phyloP scores from a whole-genome alignment of 1,140 invertebrate genomes.

The Drosophila paulistorum region DNA sequence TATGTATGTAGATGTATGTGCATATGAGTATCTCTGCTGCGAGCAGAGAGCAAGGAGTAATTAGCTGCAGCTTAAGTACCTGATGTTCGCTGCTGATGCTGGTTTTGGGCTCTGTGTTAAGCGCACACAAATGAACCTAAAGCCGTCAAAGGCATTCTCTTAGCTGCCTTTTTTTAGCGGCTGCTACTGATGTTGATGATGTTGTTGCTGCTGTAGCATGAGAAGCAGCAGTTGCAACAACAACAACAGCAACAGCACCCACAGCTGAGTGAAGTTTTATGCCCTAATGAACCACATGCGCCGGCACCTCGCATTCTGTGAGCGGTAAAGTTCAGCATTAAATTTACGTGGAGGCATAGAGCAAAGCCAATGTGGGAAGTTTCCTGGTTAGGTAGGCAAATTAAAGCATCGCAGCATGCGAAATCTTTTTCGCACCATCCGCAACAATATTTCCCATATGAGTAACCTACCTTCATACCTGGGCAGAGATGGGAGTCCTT shows the following conservation, averaged over 20 bases:
- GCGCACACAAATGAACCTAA: slow-evolving; percentile 59
- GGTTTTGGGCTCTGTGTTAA: slow-evolving; percentile 29
- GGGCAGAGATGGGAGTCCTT: neutral
- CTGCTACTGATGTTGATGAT: slow-evolving; percentile 1
- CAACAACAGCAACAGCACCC: slow-evolving; percentile 15
- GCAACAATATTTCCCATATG: slow-evolving; percentile 45
- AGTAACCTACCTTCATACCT: neutral
- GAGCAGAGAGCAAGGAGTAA: slow-evolving; percentile 41
- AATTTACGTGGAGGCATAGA: slow-evolving; percentile 10
- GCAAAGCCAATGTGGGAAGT: slow-evolving; percentile 5
- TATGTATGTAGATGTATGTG: neutral
- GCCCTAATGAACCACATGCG: slow-evolving; percentile 40
- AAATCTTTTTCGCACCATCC: slow-evolving; percentile 39
- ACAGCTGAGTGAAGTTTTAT: slow-evolving; percentile 28
- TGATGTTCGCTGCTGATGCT: slow-evolving; percentile 11
- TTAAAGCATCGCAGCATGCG: slow-evolving; percentile 36
- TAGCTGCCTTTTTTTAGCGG: slow-evolving; percentile 1
- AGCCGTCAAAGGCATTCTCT: slow-evolving; percentile 54
- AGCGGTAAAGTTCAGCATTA: slow-evolving; percentile 3
- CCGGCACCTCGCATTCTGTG: neutral
- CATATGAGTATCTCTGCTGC: slow-evolving; percentile 24
- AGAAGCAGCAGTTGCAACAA: neutral
- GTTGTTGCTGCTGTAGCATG: slow-evolving; percentile 6
- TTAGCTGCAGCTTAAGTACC: slow-evolving; percentile 65
- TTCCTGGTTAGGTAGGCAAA: slow-evolving; percentile 33